Percentiles rank a stretch among this genome's conserved stretches.
Conservation (phyloP, 2,797 vertebrate species). For the Yasuhikotakia modesta region DNA sequence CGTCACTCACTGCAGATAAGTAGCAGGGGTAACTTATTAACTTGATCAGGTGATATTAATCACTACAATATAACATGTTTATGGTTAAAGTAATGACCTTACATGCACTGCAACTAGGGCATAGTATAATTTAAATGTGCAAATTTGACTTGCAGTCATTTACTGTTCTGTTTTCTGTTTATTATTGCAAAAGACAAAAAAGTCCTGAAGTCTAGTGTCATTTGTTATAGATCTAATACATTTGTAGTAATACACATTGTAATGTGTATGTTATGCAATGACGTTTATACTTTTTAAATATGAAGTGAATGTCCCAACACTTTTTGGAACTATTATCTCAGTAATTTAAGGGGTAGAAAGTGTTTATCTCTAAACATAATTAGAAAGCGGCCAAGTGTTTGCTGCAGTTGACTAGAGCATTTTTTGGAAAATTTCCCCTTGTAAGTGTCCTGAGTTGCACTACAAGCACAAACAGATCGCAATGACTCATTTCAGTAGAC, state of each 20-base stretch:
- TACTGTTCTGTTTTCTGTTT: too few species aligned
- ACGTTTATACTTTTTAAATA: not conserved
- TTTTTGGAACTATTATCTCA: not conserved
- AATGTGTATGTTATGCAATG: not conserved
- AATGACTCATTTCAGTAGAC: slow-evolving; percentile 22
- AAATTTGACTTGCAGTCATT: too few species aligned
- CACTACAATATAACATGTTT: too few species aligned
- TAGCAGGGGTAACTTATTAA: slow-evolving; percentile 21
- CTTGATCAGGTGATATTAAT: slow-evolving; percentile 15
- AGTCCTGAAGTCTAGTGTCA: not conserved
- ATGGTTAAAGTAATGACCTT: too few species aligned
- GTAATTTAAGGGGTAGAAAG: not conserved
- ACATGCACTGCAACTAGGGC: too few species aligned
- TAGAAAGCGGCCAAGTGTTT: not conserved
- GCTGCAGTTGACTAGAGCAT: not conserved
- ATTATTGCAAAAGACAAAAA: not conserved
- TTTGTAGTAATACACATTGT: not conserved
- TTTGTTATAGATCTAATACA: not conserved
- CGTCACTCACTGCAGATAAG: slow-evolving; percentile 3
- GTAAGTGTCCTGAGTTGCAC: slow-evolving; percentile 23
- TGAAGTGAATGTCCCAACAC: not conserved
- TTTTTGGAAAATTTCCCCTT: not conserved
- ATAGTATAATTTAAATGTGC: too few species aligned
- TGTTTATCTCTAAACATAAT: not conserved
- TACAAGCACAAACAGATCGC: not conserved